Base-by-base conservation (phyloP, 2,797 vertebrate genomes). In the Basileuterus tristriatus region DNA sequence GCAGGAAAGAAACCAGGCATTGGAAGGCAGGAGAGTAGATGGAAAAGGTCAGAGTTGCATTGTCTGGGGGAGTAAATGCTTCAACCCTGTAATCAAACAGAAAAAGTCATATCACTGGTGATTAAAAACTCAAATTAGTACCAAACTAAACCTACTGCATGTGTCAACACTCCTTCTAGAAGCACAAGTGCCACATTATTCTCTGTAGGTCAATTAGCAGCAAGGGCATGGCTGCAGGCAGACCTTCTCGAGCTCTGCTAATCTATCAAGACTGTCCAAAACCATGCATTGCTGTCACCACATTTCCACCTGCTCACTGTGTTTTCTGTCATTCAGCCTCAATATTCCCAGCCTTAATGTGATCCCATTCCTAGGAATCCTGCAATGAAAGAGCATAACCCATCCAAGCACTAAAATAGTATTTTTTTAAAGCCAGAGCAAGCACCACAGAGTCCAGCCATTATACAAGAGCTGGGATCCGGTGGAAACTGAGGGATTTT, bases 51-150 rank as follows among this genome's bases (percentile, higher is more conserved):
- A 64, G 58, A 80, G 83, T 58, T 77, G 32, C 26, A 5, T 30
- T 49, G 21, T 76, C 36, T 24, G 1, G 8, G 30, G n/a, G 13
- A 68, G n/a, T 75, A 75, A 92, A 74, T 47, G 47, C 43, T 89
- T 87, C 50, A 65, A 36, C 24, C 12, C 36, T n/a, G 30, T 69
- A 88, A 81, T 81, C 34, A 91, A 91, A 86, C 41, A 91, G 46
- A 63, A 87, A 83, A 85, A 60, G 14, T 37, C 19, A 3, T 86
- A 91, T 88, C 72, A 53, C 11, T 64, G 36, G 41, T 47, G 60
- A 86, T 91, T 88, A 67, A 53, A 58, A 93, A 50, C 37, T 72
- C 78, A 11, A 22, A 75, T 46, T 58, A 75, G 24, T 62, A 78
- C 50, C 70, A 76, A 90, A 44, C 8, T 63, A 74, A 89, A 77